Evolutionary conservation across 2,888 invertebrate species (phyloP), one percentile per base, ranked within the genome.

Genomic region (Trichogramma dendrolimi): DNA sequence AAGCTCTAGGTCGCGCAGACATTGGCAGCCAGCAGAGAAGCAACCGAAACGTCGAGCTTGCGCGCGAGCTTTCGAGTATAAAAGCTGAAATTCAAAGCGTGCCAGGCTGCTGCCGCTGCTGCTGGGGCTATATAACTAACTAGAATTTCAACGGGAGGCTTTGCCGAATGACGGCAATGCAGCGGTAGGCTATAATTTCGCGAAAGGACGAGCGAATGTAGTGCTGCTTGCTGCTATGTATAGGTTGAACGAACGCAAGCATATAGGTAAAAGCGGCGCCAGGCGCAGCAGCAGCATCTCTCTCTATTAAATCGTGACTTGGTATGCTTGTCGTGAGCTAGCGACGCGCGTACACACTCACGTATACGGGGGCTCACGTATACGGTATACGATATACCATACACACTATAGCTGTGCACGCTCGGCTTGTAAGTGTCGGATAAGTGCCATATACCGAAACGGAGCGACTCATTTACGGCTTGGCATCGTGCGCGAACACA

Each of bases 381-480:
- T n/a, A n/a, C 14, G 14, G 14, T 14, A 2, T 27, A 27, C 3
- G 3, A 3, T 27, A 27, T 2, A 27, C 27, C 27, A 27, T 27
- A 27, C 27, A 27, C 3, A 27, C 27, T 2, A 3, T 27, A 27
- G 27, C 27, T 27, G 27, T 27, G 27, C 27, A 27, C 27, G 27
- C 27, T 27, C 6, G n/a, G 43, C 7, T 46, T 46, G 27, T 47
- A 50, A 49, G 55, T 46, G 55, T 41, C 50, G 48, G 47, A 48
- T 56, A 61, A 61, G 48, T 61, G 56, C 47, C 47, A 27, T 27
- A 27, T 27, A 38, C 51, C 7, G 55, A 38, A 42, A 52, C 38
- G 50, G 43, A 57, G 60, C 55, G 52, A 61, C 61, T 61, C 61
- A 61, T 61, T 61, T 61, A 61, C 53, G 55, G 55, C 61, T 27